Evolutionary conservation across 2,888 invertebrate species (phyloP).

Genomic region (Drosophila nigritarsus): DNA sequence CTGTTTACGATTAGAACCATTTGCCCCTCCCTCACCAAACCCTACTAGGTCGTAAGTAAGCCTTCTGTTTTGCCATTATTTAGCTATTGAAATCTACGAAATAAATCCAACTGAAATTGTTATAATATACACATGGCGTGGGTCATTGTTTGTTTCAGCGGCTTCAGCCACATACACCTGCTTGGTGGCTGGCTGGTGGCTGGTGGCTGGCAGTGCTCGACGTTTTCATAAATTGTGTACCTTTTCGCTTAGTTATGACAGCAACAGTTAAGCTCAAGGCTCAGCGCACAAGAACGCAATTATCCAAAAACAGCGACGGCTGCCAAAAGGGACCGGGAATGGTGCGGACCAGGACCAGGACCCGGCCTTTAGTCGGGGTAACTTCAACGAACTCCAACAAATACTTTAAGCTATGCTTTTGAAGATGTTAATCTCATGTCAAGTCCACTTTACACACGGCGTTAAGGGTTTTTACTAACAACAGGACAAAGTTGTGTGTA

Average conservation of each 20-base stretch:
- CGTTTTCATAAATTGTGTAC: conserved; percentile 80
- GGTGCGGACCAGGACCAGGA: conserved; percentile 3
- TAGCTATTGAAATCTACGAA: conserved; percentile 75
- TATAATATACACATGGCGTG: conserved; percentile 58
- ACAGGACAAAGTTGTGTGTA: conserved; percentile 63
- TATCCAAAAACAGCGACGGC: conserved; percentile 72
- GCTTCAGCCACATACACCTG: conserved; percentile 35
- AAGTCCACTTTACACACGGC: conserved; percentile 82
- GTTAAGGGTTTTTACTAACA: conserved; percentile 70
- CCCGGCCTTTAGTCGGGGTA: conserved; percentile 39
- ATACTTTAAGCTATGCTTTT: conserved; percentile 82
- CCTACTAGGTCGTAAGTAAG: conserved; percentile 67
- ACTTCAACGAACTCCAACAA: conserved; percentile 76
- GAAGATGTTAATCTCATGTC: conserved; percentile 82
- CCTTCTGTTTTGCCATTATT: conserved; percentile 71
- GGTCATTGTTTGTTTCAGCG: conserved; percentile 44
- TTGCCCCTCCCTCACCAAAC: conserved; percentile 54
- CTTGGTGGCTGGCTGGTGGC: conserved; percentile 35
- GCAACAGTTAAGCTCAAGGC: conserved; percentile 81
- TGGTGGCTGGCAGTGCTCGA: conserved; percentile 36
- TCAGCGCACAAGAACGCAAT: conserved; percentile 82
- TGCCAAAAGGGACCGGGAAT: conserved; percentile 30
- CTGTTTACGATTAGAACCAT: conserved; percentile 60
- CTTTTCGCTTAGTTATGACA: conserved; percentile 81
- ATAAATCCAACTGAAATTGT: conserved; percentile 77